phyloP scores from a whole-genome alignment of 1,140 invertebrate species.

The Cheumatopsyche charites region DNA sequence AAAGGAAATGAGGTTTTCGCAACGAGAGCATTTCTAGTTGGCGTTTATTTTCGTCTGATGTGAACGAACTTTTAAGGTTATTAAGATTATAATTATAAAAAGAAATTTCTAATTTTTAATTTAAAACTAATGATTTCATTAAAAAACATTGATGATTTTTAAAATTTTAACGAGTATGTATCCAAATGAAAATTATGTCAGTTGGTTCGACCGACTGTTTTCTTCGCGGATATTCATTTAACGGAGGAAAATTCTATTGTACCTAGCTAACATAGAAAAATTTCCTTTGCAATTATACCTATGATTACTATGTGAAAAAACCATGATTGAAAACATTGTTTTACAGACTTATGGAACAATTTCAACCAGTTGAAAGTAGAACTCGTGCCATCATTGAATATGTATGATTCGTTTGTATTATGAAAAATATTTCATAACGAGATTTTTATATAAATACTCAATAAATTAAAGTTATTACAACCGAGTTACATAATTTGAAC shows the following conservation, averaged over 20 bases:
- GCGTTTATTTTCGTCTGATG: background rate
- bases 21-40: background rate
- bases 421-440: conserved; percentile 12
- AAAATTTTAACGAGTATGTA: too few species aligned
- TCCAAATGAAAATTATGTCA: too few species aligned
- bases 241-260: conserved; percentile 15
- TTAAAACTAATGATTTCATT: too few species aligned
- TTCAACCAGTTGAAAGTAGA: background rate
- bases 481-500: too few species aligned
- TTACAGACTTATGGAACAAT: background rate
- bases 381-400: conserved; percentile 1
- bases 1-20: background rate
- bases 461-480: too few species aligned
- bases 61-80: conserved; percentile 9
- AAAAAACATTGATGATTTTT: too few species aligned
- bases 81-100: background rate
- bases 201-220: background rate
- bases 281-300: background rate
- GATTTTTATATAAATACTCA: too few species aligned
- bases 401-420: background rate
- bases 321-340: background rate
- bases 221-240: background rate
- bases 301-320: conserved; percentile 19
- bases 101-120: too few species aligned
- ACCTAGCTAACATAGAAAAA: background rate